Base-by-base conservation (phyloP, 2,113 vertebrate species). In the Todiramphus saurophagus region DNA sequence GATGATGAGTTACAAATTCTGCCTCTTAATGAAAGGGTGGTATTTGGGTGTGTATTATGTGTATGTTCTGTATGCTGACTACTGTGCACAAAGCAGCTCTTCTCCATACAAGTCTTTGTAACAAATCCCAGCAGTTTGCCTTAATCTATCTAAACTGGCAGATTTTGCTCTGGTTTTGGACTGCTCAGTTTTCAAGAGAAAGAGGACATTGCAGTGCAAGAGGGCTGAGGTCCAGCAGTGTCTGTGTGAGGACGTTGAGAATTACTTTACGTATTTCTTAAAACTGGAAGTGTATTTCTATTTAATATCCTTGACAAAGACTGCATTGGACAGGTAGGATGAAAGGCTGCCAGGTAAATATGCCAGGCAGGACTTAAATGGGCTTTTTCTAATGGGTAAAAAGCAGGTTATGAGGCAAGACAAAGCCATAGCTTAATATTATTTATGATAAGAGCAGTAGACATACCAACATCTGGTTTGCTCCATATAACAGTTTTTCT, bases 351-450 rank as follows among this genome's bases (percentile, higher is more conserved):
- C 55, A 83, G 72, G 88, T 48, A 83, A 88, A 93, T 90, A 75
- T 24, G 43, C 62, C 68, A 75, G 76, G 81, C 64, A 59, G 90
- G 86, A 90, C 92, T 94, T 93, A 95, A 83, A 86, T 9, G 31
- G 43, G 16, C 27, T 78, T 94, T 89, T 93, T 67, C 33, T 86
- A 77, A 44, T 78, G 43, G 18, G 11, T 53, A 44, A 46, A 92
- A 92, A 78, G 80, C 64, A 92, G 83, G 82, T 92, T 96, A 85
- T 59, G 27, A 88, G 41, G 68, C 60, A 91, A 96, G 79, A 90
- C 60, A 90, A 90, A 96, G 79, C 82, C 30, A 56, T 41, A 66
- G 75, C 55, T 94, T 91, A 94, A 56, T 90, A 59, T 35, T 60
- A 25, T 63, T 80, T 67, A 46, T 63, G 44, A 51, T 63, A 80